phyloP scores from a whole-genome alignment of 2,888 invertebrate genomes.

The Yponomeuta malinellus region DNA sequence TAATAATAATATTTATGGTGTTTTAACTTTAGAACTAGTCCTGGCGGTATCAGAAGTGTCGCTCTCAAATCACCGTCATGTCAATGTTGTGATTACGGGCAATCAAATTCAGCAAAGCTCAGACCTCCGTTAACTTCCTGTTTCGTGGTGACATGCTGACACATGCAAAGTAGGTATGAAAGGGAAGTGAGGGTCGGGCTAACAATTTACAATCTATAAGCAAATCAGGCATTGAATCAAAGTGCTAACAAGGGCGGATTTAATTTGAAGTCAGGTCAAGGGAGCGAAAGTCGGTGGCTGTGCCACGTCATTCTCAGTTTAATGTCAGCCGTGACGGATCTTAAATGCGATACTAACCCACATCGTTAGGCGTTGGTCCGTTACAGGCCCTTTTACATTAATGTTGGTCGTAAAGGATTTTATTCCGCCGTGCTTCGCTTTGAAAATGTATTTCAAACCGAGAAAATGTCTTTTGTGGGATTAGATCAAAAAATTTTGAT shows the following conservation, averaged over 20 bases:
- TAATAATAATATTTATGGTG: too few relatives aligned
- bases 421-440: conserved; percentile 36
- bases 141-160: not conserved
- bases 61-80: too few relatives aligned
- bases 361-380: conserved; percentile 46
- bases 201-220: conserved; percentile 1
- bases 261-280: conserved; percentile 16
- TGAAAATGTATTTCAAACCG: conserved; percentile 3
- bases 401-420: conserved; percentile 48
- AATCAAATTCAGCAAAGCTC: not conserved
- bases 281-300: conserved; percentile 22
- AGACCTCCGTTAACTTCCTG: not conserved
- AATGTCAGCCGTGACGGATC: conserved; percentile 37
- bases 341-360: conserved; percentile 41
- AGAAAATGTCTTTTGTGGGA: not conserved
- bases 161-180: conserved; percentile 7
- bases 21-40: too few relatives aligned
- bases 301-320: conserved; percentile 45
- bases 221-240: conserved; percentile 6
- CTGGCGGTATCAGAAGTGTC: too few relatives aligned
- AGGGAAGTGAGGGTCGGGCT: conserved; percentile 2
- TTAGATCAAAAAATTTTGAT: not conserved
- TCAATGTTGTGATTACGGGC: not conserved
- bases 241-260: conserved; percentile 5
- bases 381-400: conserved; percentile 43